Evolutionary conservation across 1,140 invertebrate species (phyloP).

Genomic region (Arion vulgaris): DNA sequence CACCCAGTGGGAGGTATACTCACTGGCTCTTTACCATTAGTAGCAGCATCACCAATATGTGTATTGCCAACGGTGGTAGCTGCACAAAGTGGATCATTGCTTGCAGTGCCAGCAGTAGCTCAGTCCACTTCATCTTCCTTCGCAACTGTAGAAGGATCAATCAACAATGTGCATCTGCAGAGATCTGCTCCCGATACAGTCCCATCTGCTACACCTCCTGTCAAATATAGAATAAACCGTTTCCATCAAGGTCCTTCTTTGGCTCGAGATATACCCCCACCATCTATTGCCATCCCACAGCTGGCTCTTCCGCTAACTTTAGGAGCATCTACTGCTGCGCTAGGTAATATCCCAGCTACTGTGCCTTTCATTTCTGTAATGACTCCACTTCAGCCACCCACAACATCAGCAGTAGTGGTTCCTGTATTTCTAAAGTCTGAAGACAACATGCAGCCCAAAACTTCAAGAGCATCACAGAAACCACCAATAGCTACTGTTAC

Average conservation of each 20-base stretch:
- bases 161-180: background rate
- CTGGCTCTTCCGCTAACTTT: background rate
- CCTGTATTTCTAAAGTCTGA: too few species aligned
- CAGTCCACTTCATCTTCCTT: background rate
- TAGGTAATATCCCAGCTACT: background rate
- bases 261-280: background rate
- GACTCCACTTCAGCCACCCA: background rate
- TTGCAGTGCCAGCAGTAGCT: background rate
- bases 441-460: too few species aligned
- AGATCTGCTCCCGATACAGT: background rate
- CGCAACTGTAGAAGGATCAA: background rate
- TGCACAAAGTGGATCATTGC: background rate
- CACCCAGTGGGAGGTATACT: background rate
- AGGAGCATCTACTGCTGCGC: background rate
- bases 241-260: constrained; percentile 11
- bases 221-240: constrained; percentile 19
- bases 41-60: too few species aligned
- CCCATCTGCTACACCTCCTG: background rate
- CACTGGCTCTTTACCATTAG: too few species aligned
- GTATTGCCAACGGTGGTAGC: background rate
- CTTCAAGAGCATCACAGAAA: background rate
- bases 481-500: background rate
- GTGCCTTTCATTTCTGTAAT: background rate
- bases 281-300: constrained; percentile 8
- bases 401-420: background rate